Conservation (phyloP, 2,113 vertebrate genomes). For the Nothoprocta perdicaria region DNA sequence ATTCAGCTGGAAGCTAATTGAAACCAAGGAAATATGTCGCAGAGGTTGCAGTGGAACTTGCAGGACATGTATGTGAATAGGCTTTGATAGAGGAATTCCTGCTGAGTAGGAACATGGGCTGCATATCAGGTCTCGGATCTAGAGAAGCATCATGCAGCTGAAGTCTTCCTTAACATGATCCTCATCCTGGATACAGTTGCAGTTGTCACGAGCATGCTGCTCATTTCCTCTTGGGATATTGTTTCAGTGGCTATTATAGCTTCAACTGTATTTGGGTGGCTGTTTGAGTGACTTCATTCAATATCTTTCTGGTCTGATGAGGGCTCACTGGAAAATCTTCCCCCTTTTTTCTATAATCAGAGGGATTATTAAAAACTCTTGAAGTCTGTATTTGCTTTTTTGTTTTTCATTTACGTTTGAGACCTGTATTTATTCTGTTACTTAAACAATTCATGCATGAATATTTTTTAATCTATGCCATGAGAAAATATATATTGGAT, state of each 20-base stretch:
- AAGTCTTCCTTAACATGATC: not conserved
- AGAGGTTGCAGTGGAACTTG: not conserved
- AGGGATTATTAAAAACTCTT: not conserved
- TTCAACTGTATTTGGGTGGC: slow-evolving; percentile 4
- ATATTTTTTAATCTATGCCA: not conserved
- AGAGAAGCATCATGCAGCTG: not conserved
- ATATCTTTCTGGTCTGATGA: not conserved
- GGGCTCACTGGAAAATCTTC: not conserved
- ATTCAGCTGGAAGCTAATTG: not conserved
- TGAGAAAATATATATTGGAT: not conserved
- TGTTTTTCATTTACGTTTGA: not conserved
- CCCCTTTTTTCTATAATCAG: not conserved
- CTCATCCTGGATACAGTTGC: not conserved
- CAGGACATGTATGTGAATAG: not conserved
- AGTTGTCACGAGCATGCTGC: slow-evolving; percentile 21
- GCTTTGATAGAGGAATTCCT: not conserved
- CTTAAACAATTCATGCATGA: not conserved
- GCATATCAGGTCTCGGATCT: not conserved
- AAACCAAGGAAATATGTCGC: not conserved
- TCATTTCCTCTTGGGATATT: slow-evolving; percentile 40
- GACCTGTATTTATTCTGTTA: not conserved
- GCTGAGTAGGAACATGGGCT: not conserved
- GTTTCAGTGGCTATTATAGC: not conserved
- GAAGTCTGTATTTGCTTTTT: not conserved
- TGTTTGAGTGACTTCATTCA: slow-evolving; percentile 13